phyloP scores from a whole-genome alignment of 2,113 vertebrate species.

The Ptyas mucosa region DNA sequence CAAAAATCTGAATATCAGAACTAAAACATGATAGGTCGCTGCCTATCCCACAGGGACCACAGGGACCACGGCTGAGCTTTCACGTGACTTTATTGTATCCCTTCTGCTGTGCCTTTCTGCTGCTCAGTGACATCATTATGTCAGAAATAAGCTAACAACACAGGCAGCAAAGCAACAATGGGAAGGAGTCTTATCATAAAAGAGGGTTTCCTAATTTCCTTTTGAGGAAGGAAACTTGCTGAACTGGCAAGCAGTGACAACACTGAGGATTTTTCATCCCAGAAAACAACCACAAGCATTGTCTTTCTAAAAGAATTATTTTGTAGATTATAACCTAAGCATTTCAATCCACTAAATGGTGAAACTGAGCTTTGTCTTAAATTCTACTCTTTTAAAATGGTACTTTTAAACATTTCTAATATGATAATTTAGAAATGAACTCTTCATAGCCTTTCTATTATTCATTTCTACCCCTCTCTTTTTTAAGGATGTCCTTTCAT shows the following conservation, averaged over 20 bases:
- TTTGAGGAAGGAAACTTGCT: not conserved
- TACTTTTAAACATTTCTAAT: not conserved
- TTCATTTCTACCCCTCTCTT: not conserved
- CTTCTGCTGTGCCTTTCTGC: not conserved
- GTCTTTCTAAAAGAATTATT: not conserved
- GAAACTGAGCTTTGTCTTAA: not conserved
- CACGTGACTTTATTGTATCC: not conserved
- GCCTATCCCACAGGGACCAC: not conserved
- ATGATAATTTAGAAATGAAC: not conserved
- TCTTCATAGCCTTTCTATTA: not conserved
- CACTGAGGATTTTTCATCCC: too few species aligned
- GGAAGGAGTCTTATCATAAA: slow-evolving; percentile 7
- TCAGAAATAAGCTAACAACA: not conserved
- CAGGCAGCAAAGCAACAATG: not conserved
- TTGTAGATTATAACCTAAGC: rapidly evolving
- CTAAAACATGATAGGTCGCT: not conserved
- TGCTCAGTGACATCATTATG: slow-evolving; percentile 1
- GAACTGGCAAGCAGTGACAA: not conserved
- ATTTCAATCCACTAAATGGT: rapidly evolving
- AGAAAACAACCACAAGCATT: not conserved
- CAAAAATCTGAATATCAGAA: not conserved
- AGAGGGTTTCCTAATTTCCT: slow-evolving; percentile 3
- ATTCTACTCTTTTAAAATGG: not conserved
- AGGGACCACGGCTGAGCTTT: not conserved
- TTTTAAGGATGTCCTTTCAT: slow-evolving; percentile 29